Percentiles rank a stretch among this genome's conserved stretches.
Evolutionary conservation across 23 tunicate species (phyloP).

Genomic region (Trididemnum miniatum): DNA sequence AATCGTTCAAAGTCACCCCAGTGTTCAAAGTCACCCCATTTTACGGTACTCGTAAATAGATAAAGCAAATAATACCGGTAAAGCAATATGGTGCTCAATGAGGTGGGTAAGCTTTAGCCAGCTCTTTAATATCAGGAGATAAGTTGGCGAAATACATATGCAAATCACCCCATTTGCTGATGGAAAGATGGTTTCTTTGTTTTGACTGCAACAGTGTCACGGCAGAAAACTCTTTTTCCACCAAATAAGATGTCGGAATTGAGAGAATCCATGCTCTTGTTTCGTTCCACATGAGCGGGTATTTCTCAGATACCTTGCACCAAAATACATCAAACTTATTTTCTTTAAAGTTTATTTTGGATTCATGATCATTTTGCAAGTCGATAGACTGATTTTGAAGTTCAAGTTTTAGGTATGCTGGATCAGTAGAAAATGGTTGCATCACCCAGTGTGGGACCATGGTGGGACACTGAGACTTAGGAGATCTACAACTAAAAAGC

Average conservation of each 20-base stretch:
- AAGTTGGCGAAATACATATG: conserved; percentile 31
- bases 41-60: no score
- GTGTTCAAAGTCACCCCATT: no score
- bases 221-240: conserved; percentile 36
- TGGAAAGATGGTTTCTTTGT: conserved; percentile 50
- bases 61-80: no score
- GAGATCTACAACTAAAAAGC: no score
- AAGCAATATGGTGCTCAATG: no score
- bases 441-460: conserved; percentile 40
- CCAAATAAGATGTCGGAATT: conserved; percentile 45
- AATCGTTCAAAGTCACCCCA: no score
- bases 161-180: conserved; percentile 41
- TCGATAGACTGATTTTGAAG: conserved; percentile 52
- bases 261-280: conserved; percentile 31
- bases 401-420: conserved; percentile 46
- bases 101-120: conserved; percentile 35
- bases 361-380: conserved; percentile 50
- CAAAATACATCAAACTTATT: conserved; percentile 38
- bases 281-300: conserved; percentile 49
- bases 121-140: conserved; percentile 40
- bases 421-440: conserved; percentile 47
- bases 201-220: conserved; percentile 48
- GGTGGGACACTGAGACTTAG: conserved; percentile 8
- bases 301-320: conserved; percentile 50
- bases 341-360: conserved; percentile 34